Evolutionary conservation across 2,888 invertebrate genomes (phyloP).

Genomic region (Morinoia aosen): DNA sequence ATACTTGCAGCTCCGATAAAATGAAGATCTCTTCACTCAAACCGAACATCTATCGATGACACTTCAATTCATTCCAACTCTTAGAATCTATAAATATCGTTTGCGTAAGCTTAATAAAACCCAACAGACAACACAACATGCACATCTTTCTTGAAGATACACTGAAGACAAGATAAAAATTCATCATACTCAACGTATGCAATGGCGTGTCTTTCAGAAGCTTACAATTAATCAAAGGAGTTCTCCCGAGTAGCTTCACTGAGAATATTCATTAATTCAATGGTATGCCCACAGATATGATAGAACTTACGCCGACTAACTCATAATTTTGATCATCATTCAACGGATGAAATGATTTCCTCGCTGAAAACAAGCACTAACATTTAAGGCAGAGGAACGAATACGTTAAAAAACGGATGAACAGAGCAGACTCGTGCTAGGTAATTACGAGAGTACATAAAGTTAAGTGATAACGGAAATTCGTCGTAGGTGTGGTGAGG

Average conservation of each 20-base stretch:
- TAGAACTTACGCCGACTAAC: background rate
- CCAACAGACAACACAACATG: slow-evolving; percentile 37
- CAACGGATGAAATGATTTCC: background rate
- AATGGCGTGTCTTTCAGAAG: background rate
- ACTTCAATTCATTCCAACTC: background rate
- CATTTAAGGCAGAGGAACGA: background rate
- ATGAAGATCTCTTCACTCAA: background rate
- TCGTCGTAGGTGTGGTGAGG: background rate
- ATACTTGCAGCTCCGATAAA: background rate
- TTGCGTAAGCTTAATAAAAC: slow-evolving; percentile 39
- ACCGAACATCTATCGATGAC: background rate
- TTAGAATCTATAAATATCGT: slow-evolving; percentile 8
- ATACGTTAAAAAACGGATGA: background rate
- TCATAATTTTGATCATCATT: background rate
- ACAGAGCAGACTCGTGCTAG: background rate
- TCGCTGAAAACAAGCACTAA: background rate
- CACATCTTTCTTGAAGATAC: slow-evolving; percentile 2
- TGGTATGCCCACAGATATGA: background rate
- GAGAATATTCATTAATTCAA: background rate
- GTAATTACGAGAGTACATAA: background rate
- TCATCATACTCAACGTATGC: slow-evolving; percentile 30
- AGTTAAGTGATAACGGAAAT: background rate
- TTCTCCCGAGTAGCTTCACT: background rate
- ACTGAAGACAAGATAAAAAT: slow-evolving; percentile 30
- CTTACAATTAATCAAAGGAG: background rate